A percentile compares a stretch with the other conserved stretches of the same genome.
Evolutionary conservation across 1,140 invertebrate species (phyloP).

Genomic region (Uloborus diversus): DNA sequence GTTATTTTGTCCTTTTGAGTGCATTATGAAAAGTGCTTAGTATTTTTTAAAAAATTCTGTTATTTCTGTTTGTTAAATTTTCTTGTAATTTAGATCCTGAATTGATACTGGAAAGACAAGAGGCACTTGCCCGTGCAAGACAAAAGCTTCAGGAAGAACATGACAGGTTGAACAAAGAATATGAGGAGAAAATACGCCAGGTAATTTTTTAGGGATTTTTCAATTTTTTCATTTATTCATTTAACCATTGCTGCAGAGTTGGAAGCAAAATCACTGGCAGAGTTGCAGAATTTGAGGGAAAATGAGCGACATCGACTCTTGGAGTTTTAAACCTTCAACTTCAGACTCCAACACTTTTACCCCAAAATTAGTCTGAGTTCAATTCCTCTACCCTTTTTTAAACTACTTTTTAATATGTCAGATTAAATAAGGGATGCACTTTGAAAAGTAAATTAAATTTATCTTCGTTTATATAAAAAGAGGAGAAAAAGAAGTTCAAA

Average conservation of each 20-base stretch:
- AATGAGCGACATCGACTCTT: neutral
- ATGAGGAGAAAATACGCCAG: conserved; percentile 18
- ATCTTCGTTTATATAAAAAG: no score
- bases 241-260: neutral
- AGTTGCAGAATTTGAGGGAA: neutral
- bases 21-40: no score
- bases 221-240: neutral
- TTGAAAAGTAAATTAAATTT: no score
- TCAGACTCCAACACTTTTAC: neutral
- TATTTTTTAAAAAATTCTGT: no score
- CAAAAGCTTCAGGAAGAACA: conserved; percentile 32
- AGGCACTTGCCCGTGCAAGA: conserved; percentile 9
- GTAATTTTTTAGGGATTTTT: neutral
- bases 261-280: neutral
- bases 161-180: neutral
- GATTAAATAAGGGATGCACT: no score
- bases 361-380: no score
- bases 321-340: neutral
- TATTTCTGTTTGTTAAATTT: no score
- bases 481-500: no score
- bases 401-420: no score
- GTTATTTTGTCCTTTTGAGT: no score
- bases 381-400: no score
- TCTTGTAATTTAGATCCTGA: conserved; percentile 27
- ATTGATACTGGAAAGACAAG: conserved; percentile 18